A percentile compares a stretch with the other conserved stretches of the same genome.
Evolutionary conservation across 2,888 invertebrate species (phyloP).

Genomic region (Eudasyphora cyanicolor): DNA sequence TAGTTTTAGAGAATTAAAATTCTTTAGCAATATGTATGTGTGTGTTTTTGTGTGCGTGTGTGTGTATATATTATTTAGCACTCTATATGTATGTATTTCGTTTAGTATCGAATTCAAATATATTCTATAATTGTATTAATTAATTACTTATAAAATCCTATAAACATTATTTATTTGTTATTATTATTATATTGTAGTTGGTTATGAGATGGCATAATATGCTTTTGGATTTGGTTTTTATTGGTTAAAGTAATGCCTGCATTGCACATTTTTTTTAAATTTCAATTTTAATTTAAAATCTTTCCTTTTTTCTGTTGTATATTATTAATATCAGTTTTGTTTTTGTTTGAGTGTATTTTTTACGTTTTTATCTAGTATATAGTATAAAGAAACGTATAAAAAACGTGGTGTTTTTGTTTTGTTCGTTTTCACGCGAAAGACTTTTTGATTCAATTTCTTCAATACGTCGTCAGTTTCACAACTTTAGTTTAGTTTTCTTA

Average conservation of each 20-base stretch:
- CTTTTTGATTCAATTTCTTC: slow-evolving; percentile 42
- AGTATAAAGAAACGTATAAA: slow-evolving; percentile 40
- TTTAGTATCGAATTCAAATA: slow-evolving; percentile 30
- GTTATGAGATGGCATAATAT: no score
- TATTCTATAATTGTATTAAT: slow-evolving; percentile 13
- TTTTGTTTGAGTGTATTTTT: slow-evolving; percentile 5
- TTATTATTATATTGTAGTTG: slow-evolving; percentile 30
- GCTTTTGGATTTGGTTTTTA: no score
- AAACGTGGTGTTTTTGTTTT: slow-evolving; percentile 58
- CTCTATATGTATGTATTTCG: slow-evolving; percentile 32
- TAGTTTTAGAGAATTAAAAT: background rate
- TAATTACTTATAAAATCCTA: slow-evolving; percentile 41
- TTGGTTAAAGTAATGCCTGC: slow-evolving; percentile 74
- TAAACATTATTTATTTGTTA: slow-evolving; percentile 32
- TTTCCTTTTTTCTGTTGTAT: slow-evolving; percentile 39
- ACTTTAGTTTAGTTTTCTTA: slow-evolving; percentile 45
- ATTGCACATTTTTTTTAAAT: slow-evolving; percentile 72
- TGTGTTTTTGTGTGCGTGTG: background rate
- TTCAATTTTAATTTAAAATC: slow-evolving; percentile 47
- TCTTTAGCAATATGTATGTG: background rate
- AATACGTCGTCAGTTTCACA: slow-evolving; percentile 56
- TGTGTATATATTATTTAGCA: slow-evolving; percentile 28
- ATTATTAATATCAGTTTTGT: slow-evolving; percentile 1
- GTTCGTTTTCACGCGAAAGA: slow-evolving; percentile 45
- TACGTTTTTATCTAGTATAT: slow-evolving; percentile 10